Evolutionary conservation across 1,140 invertebrate genomes (phyloP).

Genomic region (Eupeodes corollae): DNA sequence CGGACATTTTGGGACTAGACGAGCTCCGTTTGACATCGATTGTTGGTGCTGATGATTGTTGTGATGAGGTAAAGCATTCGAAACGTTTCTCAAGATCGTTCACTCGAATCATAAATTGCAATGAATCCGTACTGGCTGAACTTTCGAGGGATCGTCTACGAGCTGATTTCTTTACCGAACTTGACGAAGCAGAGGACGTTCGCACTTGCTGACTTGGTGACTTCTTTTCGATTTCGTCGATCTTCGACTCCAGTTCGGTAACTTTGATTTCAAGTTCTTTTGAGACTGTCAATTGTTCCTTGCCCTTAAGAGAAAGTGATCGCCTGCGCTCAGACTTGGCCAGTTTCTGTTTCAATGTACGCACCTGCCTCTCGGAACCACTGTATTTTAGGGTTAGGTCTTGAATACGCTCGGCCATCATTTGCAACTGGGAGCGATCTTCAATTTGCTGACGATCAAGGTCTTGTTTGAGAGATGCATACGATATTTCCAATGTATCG

Average conservation of each 20-base stretch:
- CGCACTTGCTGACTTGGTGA: neutral
- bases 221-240: slow-evolving; percentile 49
- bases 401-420: slow-evolving; percentile 74
- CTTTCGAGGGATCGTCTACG: slow-evolving; percentile 40
- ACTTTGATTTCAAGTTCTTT: slow-evolving; percentile 77
- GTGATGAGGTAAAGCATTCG: slow-evolving; percentile 12
- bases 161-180: slow-evolving; percentile 13
- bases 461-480: slow-evolving; percentile 61
- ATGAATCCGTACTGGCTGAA: slow-evolving; percentile 64
- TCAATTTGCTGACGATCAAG: slow-evolving; percentile 54
- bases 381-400: slow-evolving; percentile 72
- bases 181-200: neutral
- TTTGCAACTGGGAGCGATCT: slow-evolving; percentile 58
- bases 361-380: slow-evolving; percentile 69
- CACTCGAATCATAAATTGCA: slow-evolving; percentile 62
- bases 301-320: slow-evolving; percentile 68
- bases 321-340: slow-evolving; percentile 66
- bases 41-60: slow-evolving; percentile 4
- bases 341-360: slow-evolving; percentile 65
- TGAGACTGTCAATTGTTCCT: slow-evolving; percentile 63
- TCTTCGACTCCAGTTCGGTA: slow-evolving; percentile 64
- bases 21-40: neutral
- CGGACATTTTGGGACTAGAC: slow-evolving; percentile 12
- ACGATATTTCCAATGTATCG: slow-evolving; percentile 65
- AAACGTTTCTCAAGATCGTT: slow-evolving; percentile 51